phyloP scores from a whole-genome alignment of 2,113 vertebrate genomes.

The Eudyptes chrysolophus region DNA sequence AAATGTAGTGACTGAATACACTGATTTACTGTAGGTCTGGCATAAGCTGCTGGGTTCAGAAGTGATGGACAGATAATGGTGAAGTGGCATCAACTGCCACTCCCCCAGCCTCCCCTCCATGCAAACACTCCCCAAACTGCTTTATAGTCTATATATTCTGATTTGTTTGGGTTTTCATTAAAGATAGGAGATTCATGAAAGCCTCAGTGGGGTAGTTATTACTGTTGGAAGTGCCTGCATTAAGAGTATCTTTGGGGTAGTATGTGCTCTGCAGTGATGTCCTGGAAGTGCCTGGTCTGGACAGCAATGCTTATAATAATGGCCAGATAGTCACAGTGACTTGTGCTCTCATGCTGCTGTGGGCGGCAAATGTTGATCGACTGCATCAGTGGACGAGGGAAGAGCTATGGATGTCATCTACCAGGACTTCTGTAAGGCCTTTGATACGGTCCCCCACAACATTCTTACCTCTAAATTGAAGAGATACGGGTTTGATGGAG shows the following conservation, averaged over 20 bases:
- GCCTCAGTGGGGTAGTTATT: too few relatives aligned
- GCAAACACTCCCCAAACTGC: background rate
- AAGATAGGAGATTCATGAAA: background rate
- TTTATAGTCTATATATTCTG: background rate
- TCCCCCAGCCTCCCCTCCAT: too few relatives aligned
- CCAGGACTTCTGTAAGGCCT: background rate
- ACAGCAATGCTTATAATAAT: background rate
- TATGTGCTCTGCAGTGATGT: background rate
- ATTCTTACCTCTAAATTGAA: background rate
- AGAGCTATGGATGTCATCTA: background rate
- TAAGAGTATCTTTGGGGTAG: background rate
- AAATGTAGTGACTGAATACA: background rate
- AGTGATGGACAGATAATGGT: background rate
- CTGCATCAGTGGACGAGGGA: background rate
- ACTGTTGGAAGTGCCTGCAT: background rate
- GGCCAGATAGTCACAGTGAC: background rate
- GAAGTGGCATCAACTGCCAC: background rate
- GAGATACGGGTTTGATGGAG: background rate
- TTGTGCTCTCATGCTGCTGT: background rate
- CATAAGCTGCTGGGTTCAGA: background rate
- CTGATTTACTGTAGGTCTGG: background rate
- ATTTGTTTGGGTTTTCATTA: background rate
- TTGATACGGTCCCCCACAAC: fast-evolving
- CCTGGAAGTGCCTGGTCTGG: background rate
- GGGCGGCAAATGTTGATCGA: background rate